Evolutionary conservation across 92 coral and sea anemone species (phyloP).

Genomic region (Muricea muricata): DNA sequence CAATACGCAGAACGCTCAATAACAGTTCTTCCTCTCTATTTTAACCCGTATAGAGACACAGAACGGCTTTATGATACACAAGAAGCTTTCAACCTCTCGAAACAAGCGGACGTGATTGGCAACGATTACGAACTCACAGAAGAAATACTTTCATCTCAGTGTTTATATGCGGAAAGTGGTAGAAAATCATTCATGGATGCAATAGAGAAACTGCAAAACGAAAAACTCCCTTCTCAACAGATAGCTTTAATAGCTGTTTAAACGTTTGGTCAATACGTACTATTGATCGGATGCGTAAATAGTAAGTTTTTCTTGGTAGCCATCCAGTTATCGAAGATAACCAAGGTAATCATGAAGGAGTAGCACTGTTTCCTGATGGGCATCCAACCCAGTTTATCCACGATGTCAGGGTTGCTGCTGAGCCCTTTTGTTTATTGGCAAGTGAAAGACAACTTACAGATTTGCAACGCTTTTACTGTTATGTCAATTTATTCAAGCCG

Average conservation of each 20-base stretch:
- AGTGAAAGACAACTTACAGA: constrained; percentile 45
- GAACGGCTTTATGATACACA: constrained; percentile 4
- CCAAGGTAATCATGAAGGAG: not conserved
- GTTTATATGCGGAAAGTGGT: constrained; percentile 3
- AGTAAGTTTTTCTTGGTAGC: too few species aligned
- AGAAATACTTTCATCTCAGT: not conserved
- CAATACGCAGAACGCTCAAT: constrained; percentile 11
- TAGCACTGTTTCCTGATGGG: constrained; percentile 7
- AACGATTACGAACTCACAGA: constrained; percentile 5
- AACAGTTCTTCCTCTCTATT: not conserved
- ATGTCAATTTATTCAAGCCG: constrained; percentile 52
- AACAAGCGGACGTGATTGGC: not conserved
- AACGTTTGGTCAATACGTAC: constrained; percentile 1
- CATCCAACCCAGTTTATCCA: constrained; percentile 51
- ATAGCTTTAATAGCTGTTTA: not conserved
- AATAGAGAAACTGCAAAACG: constrained; percentile 7
- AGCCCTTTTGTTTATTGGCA: constrained; percentile 54
- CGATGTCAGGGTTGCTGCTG: constrained; percentile 72
- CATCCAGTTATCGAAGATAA: constrained; percentile 1
- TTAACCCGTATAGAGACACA: not conserved
- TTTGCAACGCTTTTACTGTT: constrained; percentile 57
- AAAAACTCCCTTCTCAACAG: not conserved
- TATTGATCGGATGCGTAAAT: not conserved
- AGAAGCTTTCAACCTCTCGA: not conserved
- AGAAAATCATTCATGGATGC: not conserved